A percentile compares a stretch with the other conserved stretches of the same genome.
Conservation (phyloP, 2,888 invertebrate genomes). For the Cosmia pyralina region DNA sequence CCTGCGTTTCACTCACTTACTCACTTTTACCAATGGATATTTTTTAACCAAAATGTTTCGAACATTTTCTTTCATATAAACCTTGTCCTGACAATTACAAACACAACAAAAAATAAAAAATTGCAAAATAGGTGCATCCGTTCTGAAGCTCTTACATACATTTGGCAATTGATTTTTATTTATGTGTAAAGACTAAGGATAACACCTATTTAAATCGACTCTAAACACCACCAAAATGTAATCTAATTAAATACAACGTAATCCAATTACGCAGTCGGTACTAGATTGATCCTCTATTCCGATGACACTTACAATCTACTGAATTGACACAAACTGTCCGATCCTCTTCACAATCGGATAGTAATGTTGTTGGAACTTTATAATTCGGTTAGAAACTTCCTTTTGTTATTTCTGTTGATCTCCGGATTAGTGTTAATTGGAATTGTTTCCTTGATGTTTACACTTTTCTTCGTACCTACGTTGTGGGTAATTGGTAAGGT, state of each 20-base stretch:
- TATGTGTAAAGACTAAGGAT: no score
- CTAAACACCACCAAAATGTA: not conserved
- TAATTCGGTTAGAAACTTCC: conserved; percentile 43
- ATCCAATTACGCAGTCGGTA: conserved; percentile 19
- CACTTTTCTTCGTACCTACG: not conserved
- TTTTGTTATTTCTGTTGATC: conserved; percentile 20
- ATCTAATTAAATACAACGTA: conserved; percentile 15
- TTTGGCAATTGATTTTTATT: no score
- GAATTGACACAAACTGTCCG: conserved; percentile 22
- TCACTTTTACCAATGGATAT: no score
- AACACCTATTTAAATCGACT: no score
- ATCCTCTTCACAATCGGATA: conserved; percentile 23
- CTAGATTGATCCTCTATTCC: conserved; percentile 39
- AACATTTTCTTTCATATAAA: no score
- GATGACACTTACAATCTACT: conserved; percentile 30
- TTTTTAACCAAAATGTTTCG: no score
- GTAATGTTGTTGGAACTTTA: conserved; percentile 26
- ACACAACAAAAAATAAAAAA: no score
- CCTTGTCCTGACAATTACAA: no score
- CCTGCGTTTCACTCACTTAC: no score
- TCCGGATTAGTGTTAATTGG: conserved; percentile 18
- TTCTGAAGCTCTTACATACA: no score
- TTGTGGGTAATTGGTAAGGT: not conserved
- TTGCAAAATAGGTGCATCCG: no score
- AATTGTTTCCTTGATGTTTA: conserved; percentile 11